phyloP scores from a whole-genome alignment of 2,113 vertebrate genomes.

The Pleuronectes platessa region DNA sequence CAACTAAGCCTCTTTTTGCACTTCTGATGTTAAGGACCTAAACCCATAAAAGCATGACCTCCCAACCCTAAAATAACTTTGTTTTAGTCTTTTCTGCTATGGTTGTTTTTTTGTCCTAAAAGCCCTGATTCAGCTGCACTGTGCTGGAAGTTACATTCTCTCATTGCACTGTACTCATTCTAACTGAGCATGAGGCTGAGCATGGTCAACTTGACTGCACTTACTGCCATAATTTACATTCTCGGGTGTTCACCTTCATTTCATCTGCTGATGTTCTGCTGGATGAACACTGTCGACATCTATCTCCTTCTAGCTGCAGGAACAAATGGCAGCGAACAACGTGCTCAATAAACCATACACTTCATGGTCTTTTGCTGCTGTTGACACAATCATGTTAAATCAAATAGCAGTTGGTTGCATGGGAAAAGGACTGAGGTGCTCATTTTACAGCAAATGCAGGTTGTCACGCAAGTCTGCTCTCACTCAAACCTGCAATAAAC shows the following conservation, averaged over 20 bases:
- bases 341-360: background rate
- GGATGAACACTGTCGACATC: background rate
- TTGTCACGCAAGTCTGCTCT: background rate
- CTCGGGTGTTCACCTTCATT: background rate
- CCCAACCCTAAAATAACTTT: background rate
- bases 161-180: background rate
- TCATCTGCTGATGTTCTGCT: background rate
- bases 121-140: background rate
- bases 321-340: background rate
- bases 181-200: background rate
- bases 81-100: too few relatives aligned
- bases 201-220: background rate
- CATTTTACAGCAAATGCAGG: slow-evolving; percentile 1
- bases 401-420: background rate
- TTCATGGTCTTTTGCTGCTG: background rate
- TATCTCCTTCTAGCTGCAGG: background rate
- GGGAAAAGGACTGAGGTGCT: background rate
- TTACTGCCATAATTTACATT: background rate
- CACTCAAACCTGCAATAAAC: slow-evolving; percentile 1
- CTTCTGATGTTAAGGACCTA: background rate
- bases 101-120: background rate
- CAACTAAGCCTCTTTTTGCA: background rate
- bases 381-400: too few relatives aligned
- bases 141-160: background rate
- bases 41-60: background rate